phyloP scores from a whole-genome alignment of 2,797 vertebrate genomes.

The Characodon lateralis region DNA sequence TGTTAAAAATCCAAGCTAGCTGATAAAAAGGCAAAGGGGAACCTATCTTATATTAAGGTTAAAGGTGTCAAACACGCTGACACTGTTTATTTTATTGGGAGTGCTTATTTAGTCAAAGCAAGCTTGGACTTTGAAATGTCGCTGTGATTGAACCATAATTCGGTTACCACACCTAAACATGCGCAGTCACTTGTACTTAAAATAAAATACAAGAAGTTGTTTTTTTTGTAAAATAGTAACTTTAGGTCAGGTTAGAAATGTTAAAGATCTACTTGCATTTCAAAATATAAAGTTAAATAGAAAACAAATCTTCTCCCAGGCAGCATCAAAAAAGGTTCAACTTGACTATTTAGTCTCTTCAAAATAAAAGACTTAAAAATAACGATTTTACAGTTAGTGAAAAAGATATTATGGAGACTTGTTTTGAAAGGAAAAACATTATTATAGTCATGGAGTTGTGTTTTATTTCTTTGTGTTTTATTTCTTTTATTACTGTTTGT shows the following conservation, averaged over 20 bases:
- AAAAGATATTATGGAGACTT: background rate
- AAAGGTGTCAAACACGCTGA: background rate
- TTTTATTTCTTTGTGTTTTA: background rate
- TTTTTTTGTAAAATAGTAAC: background rate
- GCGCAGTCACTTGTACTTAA: background rate
- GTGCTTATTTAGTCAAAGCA: background rate
- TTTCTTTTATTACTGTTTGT: background rate
- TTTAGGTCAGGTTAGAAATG: background rate
- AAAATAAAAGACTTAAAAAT: background rate
- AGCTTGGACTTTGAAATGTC: slow-evolving; percentile 9
- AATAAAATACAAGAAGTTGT: background rate
- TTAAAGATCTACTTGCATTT: background rate
- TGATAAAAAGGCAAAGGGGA: background rate
- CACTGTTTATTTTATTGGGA: background rate
- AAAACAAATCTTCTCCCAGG: background rate
- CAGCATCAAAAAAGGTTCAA: background rate
- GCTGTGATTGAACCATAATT: background rate
- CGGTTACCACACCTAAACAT: background rate
- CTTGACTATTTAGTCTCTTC: background rate
- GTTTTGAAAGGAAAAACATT: background rate
- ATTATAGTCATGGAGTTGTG: background rate
- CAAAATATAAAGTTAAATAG: background rate
- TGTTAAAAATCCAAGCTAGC: background rate
- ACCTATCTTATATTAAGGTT: slow-evolving; percentile 2
- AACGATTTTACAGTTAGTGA: background rate